These are phyloP conservation scores for Agrenia bidenticulata DNA, from an alignment of 2,888 invertebrate genomes.

Conservation along the genomic window DNA sequence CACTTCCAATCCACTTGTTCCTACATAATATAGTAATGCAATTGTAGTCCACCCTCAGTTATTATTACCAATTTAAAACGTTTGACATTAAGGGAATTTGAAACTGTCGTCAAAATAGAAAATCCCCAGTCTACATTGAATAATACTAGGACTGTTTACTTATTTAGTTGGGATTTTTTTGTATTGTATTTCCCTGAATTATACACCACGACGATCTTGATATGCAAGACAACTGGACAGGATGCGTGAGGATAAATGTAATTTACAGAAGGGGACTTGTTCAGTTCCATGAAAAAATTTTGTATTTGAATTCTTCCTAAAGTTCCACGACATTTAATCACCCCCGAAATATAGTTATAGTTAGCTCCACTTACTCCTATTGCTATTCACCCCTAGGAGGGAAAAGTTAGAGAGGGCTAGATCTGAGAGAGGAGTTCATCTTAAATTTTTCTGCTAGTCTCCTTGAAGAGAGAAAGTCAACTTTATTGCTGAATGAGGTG, in stretches of 20 bases:
- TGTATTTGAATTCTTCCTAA: slow-evolving; percentile 13
- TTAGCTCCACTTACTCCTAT: slow-evolving; percentile 7
- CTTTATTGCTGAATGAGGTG: slow-evolving; percentile 27
- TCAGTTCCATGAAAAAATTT: slow-evolving; percentile 15
- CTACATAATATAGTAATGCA: background rate
- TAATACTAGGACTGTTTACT: background rate
- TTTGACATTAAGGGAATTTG: no score
- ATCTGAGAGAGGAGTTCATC: slow-evolving; percentile 5
- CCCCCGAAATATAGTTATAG: no score
- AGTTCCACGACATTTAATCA: slow-evolving; percentile 19
- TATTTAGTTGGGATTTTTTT: no score
- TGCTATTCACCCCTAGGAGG: no score
- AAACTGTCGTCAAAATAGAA: no score
- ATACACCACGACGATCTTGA: background rate
- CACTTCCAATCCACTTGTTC: background rate
- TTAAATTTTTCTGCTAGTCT: background rate
- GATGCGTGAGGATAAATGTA: slow-evolving; percentile 11
- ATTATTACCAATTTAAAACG: background rate
- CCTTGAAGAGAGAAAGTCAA: slow-evolving; percentile 17
- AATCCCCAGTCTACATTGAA: background rate
- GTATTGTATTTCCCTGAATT: no score
- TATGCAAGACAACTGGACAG: slow-evolving; percentile 16
- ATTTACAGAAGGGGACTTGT: slow-evolving; percentile 11
- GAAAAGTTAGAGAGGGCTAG: slow-evolving; percentile 9
- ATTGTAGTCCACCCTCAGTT: slow-evolving; percentile 1